phyloP scores from a whole-genome alignment of 2,888 invertebrate species.

The Yponomeuta sedellus region DNA sequence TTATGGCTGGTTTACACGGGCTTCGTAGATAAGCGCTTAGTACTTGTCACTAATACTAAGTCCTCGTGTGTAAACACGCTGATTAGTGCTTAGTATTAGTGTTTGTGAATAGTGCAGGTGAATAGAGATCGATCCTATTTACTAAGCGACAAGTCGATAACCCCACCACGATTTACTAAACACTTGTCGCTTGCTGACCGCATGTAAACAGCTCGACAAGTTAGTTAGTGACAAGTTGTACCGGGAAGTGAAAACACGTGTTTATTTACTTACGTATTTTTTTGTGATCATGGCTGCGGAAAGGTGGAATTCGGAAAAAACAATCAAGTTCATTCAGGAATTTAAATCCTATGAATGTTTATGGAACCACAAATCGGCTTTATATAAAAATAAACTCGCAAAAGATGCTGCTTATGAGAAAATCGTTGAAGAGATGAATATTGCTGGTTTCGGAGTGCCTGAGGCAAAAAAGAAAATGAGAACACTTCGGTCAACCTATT shows the following conservation, averaged over 20 bases:
- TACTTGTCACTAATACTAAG: slow-evolving; percentile 15
- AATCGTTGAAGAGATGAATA: slow-evolving; percentile 15
- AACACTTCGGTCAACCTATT: slow-evolving; percentile 14
- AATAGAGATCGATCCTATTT: slow-evolving; percentile 17
- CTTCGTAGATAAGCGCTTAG: slow-evolving; percentile 16
- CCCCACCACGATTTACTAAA: slow-evolving; percentile 10
- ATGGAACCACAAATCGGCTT: slow-evolving; percentile 22
- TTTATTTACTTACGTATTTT: slow-evolving; percentile 20
- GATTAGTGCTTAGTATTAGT: slow-evolving; percentile 16
- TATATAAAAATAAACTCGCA: slow-evolving; percentile 20
- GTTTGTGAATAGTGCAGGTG: slow-evolving; percentile 16
- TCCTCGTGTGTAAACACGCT: slow-evolving; percentile 13
- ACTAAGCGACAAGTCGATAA: slow-evolving; percentile 18
- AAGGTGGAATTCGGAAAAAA: slow-evolving; percentile 22
- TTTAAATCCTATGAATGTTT: slow-evolving; percentile 22
- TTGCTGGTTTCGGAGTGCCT: slow-evolving; percentile 18
- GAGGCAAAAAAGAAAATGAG: slow-evolving; percentile 22
- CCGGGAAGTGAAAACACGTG: slow-evolving; percentile 19
- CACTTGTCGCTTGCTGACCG: slow-evolving; percentile 16
- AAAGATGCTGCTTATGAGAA: slow-evolving; percentile 16
- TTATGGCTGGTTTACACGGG: slow-evolving; percentile 10
- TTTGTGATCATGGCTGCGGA: slow-evolving; percentile 22
- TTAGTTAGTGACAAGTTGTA: slow-evolving; percentile 24
- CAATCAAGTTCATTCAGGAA: slow-evolving; percentile 21
- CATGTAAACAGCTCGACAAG: slow-evolving; percentile 21